phyloP scores from a whole-genome alignment of 2,888 invertebrate genomes.

The Catocala nupta region DNA sequence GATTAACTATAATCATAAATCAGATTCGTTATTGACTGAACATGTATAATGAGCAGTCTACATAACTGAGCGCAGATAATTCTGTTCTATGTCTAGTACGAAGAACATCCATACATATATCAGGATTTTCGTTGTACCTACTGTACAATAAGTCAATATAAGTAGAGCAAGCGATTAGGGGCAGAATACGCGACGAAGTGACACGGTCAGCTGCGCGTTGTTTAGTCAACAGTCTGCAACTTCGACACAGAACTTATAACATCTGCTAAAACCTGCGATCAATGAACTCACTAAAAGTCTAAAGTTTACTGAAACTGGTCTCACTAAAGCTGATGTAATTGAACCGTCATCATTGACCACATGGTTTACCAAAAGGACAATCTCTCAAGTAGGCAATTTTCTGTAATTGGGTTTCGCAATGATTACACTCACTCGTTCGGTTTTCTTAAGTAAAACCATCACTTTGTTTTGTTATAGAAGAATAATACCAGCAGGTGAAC shows the following conservation, averaged over 20 bases:
- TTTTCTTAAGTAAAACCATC: slow-evolving; percentile 8
- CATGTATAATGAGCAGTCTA: slow-evolving; percentile 1
- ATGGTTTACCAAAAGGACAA: slow-evolving; percentile 23
- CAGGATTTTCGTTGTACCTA: slow-evolving; percentile 19
- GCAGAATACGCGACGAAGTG: slow-evolving; percentile 37
- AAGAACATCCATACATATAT: not conserved
- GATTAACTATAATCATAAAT: slow-evolving; percentile 11
- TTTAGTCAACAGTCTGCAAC: slow-evolving; percentile 42
- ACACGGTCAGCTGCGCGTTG: slow-evolving; percentile 51
- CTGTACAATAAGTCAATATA: slow-evolving; percentile 24
- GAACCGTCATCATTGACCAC: slow-evolving; percentile 54
- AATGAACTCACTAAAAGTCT: slow-evolving; percentile 67
- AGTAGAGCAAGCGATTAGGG: slow-evolving; percentile 35
- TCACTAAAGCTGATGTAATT: slow-evolving; percentile 61
- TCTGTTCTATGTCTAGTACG: not conserved
- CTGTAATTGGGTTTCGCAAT: not conserved
- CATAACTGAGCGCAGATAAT: not conserved
- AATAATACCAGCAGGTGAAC: slow-evolving; percentile 20
- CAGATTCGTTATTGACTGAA: slow-evolving; percentile 6
- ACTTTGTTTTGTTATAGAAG: slow-evolving; percentile 19
- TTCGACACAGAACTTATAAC: slow-evolving; percentile 47
- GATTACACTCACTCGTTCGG: not conserved
- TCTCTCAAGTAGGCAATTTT: not conserved
- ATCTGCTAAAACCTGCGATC: slow-evolving; percentile 74
- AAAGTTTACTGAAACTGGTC: slow-evolving; percentile 72